Evolutionary conservation across 2,797 vertebrate genomes (phyloP), one percentile per base, ranked within the genome.

Genomic region (Sebastes hopkinsi): DNA sequence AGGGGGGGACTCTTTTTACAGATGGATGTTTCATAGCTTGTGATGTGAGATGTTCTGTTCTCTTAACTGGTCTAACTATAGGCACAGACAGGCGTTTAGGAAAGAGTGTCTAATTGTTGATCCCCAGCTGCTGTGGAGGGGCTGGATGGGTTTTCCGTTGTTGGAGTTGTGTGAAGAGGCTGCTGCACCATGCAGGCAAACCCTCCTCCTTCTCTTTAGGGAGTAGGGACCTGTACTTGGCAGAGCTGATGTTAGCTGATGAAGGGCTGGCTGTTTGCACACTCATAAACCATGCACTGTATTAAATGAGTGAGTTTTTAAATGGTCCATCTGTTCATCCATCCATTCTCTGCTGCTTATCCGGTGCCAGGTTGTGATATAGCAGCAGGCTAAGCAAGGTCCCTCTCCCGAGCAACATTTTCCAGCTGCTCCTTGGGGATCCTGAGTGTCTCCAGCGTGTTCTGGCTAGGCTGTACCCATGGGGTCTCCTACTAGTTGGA

Each of bases 101-200:
- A 82, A 68, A 80, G 66, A 80, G 60, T 55, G 80, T 82, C 36
- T 78, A 54, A 75, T 77, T 80, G 59, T 78, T 82, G 55, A 73
- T 86, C 67, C 82, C 75, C 85, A 87, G 88, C 86, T 89, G 89
- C 87, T 82, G 72, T 83, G 81, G 84, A 86, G 72, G 80, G 82
- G 61, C 81, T 77, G 81, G 16, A 86, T 34, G 8, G 79, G 81
- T 86, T 90, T 90, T 87, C 72, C 12, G 6, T 87, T 85, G 81
- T 83, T 80, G 81, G 67, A 86, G 81, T 13, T 30, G 60, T 56
- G 77, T 89, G 81, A 92, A 87, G 88, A 88, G 80, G 89, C 81
- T 89, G 90, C 88, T 46, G 76, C 67, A 29, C 65, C 62, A 54
- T 36, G 36, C 36, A 13, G 75, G 79, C 42, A 81, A 72, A 72